These are phyloP conservation scores for Phthorimaea operculella DNA, from an alignment of 1,140 invertebrate species.

Conservation along the genomic window DNA sequence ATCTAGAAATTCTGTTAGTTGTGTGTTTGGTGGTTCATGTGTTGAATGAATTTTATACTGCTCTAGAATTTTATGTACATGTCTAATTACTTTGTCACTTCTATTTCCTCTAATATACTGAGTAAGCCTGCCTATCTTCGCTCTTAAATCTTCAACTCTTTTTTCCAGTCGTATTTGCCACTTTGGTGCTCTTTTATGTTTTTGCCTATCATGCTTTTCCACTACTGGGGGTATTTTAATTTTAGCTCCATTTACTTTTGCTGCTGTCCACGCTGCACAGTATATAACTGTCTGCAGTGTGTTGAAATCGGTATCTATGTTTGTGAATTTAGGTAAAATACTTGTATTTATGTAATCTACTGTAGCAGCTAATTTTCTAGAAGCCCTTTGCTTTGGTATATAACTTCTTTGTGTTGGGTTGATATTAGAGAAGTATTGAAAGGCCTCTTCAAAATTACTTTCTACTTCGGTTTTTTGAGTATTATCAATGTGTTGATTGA, in stretches of 20 bases:
- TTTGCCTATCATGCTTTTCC: too few species aligned
- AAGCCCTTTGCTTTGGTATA: constrained; percentile 1
- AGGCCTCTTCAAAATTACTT: not conserved
- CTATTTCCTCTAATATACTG: constrained; percentile 17
- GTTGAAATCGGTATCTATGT: not conserved
- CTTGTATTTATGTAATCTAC: not conserved
- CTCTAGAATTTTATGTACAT: constrained; percentile 14
- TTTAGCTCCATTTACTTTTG: constrained; percentile 3
- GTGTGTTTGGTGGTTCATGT: constrained; percentile 18
- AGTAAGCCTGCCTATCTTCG: constrained; percentile 14
- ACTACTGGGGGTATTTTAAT: not conserved
- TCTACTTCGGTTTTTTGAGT: too few species aligned
- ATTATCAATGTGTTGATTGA: not conserved
- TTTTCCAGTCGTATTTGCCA: not conserved
- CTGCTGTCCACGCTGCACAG: constrained; percentile 1
- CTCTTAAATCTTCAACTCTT: constrained; percentile 1
- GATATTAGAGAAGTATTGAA: not conserved
- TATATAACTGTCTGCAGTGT: constrained; percentile 1
- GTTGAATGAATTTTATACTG: constrained; percentile 16
- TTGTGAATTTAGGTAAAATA: not conserved
- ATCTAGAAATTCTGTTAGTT: constrained; percentile 14
- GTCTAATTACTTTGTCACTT: constrained; percentile 8
- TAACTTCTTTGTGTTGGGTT: not conserved
- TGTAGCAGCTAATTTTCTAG: not conserved
- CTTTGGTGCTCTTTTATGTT: not conserved